A percentile compares a stretch with the other conserved stretches of the same genome.
Conservation (phyloP, 1,140 invertebrate genomes). For the Ruditapes philippinarum region DNA sequence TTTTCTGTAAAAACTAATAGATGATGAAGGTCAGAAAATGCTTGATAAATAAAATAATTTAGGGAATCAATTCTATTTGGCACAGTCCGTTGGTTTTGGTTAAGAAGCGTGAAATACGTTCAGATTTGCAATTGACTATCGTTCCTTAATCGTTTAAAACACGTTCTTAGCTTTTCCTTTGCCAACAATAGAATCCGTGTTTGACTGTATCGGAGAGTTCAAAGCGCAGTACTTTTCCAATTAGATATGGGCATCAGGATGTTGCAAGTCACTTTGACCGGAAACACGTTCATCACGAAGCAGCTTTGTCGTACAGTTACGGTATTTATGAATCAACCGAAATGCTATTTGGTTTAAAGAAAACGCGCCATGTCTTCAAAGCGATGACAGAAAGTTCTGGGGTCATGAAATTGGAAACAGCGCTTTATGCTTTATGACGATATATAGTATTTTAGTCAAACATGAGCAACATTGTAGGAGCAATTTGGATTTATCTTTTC, state of each 20-base stretch:
- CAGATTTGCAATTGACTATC: slow-evolving; percentile 68
- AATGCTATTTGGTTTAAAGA: slow-evolving; percentile 71
- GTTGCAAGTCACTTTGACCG: slow-evolving; percentile 64
- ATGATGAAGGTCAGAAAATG: slow-evolving; percentile 58
- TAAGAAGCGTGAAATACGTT: slow-evolving; percentile 64
- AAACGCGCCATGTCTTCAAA: slow-evolving; percentile 53
- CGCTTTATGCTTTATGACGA: slow-evolving; percentile 70
- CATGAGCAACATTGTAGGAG: slow-evolving; percentile 86
- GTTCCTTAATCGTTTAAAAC: slow-evolving; percentile 45
- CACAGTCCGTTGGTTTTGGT: slow-evolving; percentile 68
- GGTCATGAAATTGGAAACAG: slow-evolving; percentile 68
- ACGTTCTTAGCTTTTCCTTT: slow-evolving; percentile 44
- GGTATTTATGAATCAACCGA: slow-evolving; percentile 49
- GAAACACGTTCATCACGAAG: slow-evolving; percentile 62
- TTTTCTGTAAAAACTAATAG: slow-evolving; percentile 10
- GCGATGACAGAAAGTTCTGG: slow-evolving; percentile 75
- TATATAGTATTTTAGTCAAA: slow-evolving; percentile 73
- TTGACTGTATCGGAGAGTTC: slow-evolving; percentile 41
- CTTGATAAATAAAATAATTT: slow-evolving; percentile 37
- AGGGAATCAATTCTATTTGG: slow-evolving; percentile 43
- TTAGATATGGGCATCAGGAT: slow-evolving; percentile 67
- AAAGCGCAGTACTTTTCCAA: slow-evolving; percentile 23
- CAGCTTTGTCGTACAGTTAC: slow-evolving; percentile 34
- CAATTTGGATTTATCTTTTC: slow-evolving; percentile 73
- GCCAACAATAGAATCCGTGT: slow-evolving; percentile 34